These are phyloP conservation scores for Pristionchus japonicus DNA, from an alignment of 2,888 invertebrate genomes.

Conservation along the genomic window DNA sequence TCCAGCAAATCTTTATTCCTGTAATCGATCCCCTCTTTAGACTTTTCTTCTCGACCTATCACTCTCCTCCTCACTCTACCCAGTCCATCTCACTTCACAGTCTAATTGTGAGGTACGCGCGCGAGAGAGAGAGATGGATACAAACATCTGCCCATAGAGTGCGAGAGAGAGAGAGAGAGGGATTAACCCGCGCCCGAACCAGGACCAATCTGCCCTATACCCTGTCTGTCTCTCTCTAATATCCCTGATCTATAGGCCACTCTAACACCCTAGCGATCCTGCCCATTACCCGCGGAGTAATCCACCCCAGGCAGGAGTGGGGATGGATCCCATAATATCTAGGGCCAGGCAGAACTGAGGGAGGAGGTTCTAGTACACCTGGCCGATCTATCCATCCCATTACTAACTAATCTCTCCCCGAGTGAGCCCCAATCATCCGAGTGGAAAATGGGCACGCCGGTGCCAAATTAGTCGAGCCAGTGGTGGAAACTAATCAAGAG, in stretches of 20 bases:
- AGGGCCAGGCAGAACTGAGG: neutral
- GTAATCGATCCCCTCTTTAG: neutral
- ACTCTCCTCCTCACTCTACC: neutral
- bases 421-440: neutral
- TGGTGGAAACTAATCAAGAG: neutral
- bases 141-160: conserved; percentile 30
- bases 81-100: neutral
- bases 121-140: neutral
- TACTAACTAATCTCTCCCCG: conserved; percentile 21
- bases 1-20: neutral
- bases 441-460: conserved; percentile 7
- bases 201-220: neutral
- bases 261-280: neutral
- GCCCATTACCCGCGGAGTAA: conserved; percentile 6
- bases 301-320: conserved; percentile 10
- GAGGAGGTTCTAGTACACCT: neutral
- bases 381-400: neutral
- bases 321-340: conserved; percentile 15
- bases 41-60: neutral
- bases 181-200: conserved; percentile 37
- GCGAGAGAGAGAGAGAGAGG: neutral
- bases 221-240: no score
- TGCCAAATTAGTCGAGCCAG: neutral
- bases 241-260: neutral
- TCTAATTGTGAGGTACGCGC: conserved; percentile 11